Evolutionary conservation across 2,888 invertebrate species (phyloP).

Genomic region (Mesorhabditis belari): DNA sequence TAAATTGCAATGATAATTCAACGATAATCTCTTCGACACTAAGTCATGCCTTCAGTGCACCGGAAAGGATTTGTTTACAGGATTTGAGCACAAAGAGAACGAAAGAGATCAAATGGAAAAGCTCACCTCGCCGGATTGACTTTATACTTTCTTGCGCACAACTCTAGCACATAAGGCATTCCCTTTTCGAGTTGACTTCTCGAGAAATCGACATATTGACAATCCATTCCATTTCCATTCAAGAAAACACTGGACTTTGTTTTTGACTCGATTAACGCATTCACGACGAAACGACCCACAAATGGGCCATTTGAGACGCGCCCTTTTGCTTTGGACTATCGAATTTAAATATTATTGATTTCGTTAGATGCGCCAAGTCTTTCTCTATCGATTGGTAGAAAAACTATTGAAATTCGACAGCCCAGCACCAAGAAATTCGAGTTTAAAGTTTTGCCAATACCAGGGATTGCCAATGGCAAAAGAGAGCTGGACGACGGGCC

Average conservation of each 20-base stretch:
- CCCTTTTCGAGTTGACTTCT: constrained; percentile 42
- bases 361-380: too few relatives aligned
- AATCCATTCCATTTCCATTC: constrained; percentile 45
- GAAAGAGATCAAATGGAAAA: background rate
- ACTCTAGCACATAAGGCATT: constrained; percentile 37
- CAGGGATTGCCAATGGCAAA: too few relatives aligned
- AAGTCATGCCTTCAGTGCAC: background rate
- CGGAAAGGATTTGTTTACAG: background rate
- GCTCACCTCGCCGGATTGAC: constrained; percentile 35
- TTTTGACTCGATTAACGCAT: too few relatives aligned
- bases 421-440: too few relatives aligned
- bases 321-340: too few relatives aligned
- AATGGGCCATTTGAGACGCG: too few relatives aligned
- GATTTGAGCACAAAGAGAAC: background rate
- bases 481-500: too few relatives aligned
- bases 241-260: constrained; percentile 42
- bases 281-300: too few relatives aligned
- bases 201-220: constrained; percentile 39
- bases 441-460: too few relatives aligned
- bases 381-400: too few relatives aligned
- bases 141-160: constrained; percentile 34
- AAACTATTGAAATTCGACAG: too few relatives aligned
- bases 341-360: too few relatives aligned
- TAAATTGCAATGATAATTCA: background rate
- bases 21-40: background rate